Evolutionary conservation across 2,888 invertebrate genomes (phyloP).

Genomic region (Andrena hattorfiana): DNA sequence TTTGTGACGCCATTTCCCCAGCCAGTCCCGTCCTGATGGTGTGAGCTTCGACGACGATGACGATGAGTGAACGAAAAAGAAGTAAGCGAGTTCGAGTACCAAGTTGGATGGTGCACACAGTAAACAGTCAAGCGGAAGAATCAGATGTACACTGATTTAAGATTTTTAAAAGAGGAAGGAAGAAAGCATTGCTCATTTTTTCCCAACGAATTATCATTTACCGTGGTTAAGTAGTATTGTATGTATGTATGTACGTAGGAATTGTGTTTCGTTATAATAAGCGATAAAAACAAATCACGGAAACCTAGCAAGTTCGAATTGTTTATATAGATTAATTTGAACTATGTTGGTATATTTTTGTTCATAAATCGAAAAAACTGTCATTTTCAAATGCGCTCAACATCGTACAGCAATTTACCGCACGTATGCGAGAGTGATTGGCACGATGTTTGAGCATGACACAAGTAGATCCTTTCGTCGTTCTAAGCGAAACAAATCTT

Average conservation of each 20-base stretch:
- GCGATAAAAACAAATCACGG: conserved; percentile 7
- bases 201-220: conserved; percentile 36
- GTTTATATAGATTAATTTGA: not conserved
- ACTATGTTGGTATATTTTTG: too few relatives aligned
- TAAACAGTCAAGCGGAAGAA: conserved; percentile 37
- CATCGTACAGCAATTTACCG: conserved; percentile 51
- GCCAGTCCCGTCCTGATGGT: conserved; percentile 67
- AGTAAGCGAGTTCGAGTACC: conserved; percentile 49
- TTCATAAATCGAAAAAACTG: conserved; percentile 8
- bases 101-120: conserved; percentile 44
- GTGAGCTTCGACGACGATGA: conserved; percentile 68
- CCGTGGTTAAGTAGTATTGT: conserved; percentile 44
- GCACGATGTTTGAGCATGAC: conserved; percentile 44
- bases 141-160: conserved; percentile 6
- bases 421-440: conserved; percentile 34
- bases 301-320: not conserved
- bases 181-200: conserved; percentile 68
- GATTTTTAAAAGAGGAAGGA: conserved; percentile 49
- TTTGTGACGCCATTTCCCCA: conserved; percentile 80
- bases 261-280: conserved; percentile 20
- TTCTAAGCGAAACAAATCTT: conserved; percentile 42
- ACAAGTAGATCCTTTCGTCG: conserved; percentile 16
- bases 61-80: conserved; percentile 58
- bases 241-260: not conserved
- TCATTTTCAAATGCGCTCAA: conserved; percentile 43